phyloP scores from a whole-genome alignment of 2,113 vertebrate genomes.

The Solea senegalensis region DNA sequence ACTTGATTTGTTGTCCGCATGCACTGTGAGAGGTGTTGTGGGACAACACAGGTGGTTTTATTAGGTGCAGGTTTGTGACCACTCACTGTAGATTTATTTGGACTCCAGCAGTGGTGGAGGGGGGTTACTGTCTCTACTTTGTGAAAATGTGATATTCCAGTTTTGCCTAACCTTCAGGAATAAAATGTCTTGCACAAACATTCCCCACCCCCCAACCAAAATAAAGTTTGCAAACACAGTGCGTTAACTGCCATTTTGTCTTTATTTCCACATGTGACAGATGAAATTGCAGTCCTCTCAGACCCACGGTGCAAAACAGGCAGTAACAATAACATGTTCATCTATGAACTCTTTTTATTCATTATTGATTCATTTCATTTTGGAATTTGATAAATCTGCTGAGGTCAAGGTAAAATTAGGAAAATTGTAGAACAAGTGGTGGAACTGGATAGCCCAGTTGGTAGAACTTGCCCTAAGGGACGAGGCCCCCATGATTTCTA shows the following conservation, averaged over 20 bases:
- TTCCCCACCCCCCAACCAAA: conserved; percentile 80
- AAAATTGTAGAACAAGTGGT: too few species aligned
- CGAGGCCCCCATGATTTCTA: too few species aligned
- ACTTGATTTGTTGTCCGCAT: neutral
- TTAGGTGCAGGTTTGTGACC: neutral
- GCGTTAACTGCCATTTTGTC: neutral
- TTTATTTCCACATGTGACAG: conserved; percentile 1
- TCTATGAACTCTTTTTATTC: too few species aligned
- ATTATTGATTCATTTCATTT: too few species aligned
- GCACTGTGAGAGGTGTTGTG: neutral
- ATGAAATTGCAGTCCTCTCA: too few species aligned
- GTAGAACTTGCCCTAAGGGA: too few species aligned
- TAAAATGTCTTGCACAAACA: conserved; percentile 83
- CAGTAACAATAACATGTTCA: too few species aligned
- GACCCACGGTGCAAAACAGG: too few species aligned
- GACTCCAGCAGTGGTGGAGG: conserved; percentile 42
- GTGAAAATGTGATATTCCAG: conserved; percentile 80
- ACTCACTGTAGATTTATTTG: conserved; percentile 41
- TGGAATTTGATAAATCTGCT: too few species aligned
- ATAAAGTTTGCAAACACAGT: conserved; percentile 83
- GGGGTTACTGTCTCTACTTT: conserved; percentile 68
- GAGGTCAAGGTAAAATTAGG: too few species aligned
- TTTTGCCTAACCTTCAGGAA: conserved; percentile 81
- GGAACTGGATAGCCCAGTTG: too few species aligned
- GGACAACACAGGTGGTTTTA: neutral